A percentile compares a stretch with the other conserved stretches of the same genome.
These are phyloP conservation scores for Musca vetustissima DNA, from an alignment of 1,140 invertebrate genomes.

Conservation along the genomic window DNA sequence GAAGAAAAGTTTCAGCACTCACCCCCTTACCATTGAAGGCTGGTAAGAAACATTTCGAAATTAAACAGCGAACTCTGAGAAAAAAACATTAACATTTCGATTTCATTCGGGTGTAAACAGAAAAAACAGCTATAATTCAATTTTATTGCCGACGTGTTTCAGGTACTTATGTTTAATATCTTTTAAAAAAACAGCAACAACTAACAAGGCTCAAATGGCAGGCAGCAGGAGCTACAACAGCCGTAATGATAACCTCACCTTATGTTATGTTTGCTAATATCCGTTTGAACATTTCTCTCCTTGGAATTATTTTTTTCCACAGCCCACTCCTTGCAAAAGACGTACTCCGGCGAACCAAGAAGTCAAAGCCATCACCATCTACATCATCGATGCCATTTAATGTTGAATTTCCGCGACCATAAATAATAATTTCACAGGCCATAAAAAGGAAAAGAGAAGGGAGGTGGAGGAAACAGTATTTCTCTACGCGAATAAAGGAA, in stretches of 20 bases:
- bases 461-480: no score
- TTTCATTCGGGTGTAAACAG: neutral
- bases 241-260: constrained; percentile 34
- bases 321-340: neutral
- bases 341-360: neutral
- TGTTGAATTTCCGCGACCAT: constrained; percentile 37
- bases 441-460: constrained; percentile 42
- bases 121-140: constrained; percentile 53
- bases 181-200: no score
- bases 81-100: constrained; percentile 14
- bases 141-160: constrained; percentile 49
- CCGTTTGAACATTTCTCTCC: constrained; percentile 28
- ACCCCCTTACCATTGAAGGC: no score
- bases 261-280: constrained; percentile 54
- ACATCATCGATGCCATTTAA: constrained; percentile 14
- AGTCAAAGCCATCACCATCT: constrained; percentile 24
- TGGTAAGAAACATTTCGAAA: no score
- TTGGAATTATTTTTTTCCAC: no score
- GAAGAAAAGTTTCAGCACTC: neutral
- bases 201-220: neutral
- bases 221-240: no score
- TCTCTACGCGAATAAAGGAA: constrained; percentile 7
- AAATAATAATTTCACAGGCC: constrained; percentile 56
- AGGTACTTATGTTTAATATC: constrained; percentile 15
- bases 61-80: no score